Conservation (phyloP, 2,113 vertebrate genomes). For the Megaceryle torquata region DNA sequence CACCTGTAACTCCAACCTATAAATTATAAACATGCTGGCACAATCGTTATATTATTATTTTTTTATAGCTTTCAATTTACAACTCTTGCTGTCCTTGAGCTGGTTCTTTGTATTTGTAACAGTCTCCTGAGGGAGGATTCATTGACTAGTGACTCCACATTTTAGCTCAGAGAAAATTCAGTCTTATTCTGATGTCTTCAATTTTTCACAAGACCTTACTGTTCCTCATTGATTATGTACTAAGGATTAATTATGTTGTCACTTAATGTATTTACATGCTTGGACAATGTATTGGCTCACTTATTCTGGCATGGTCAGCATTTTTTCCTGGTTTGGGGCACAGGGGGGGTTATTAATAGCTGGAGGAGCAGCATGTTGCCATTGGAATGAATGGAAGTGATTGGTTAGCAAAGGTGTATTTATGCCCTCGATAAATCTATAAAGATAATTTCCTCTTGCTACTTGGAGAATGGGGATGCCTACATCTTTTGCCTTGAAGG, state of each 20-base stretch:
- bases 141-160: slow-evolving; percentile 53
- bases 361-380: background rate
- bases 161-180: slow-evolving; percentile 61
- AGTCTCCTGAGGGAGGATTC: slow-evolving; percentile 61
- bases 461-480: background rate
- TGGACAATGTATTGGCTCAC: slow-evolving; percentile 39
- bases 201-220: slow-evolving; percentile 59
- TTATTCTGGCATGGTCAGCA: slow-evolving; percentile 22
- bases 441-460: background rate
- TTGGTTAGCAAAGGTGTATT: background rate
- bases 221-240: slow-evolving; percentile 69
- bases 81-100: slow-evolving; percentile 71
- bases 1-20: slow-evolving; percentile 62
- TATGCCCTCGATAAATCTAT: background rate
- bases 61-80: slow-evolving; percentile 72
- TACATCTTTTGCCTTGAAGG: background rate
- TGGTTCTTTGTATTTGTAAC: slow-evolving; percentile 46
- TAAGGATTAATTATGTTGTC: slow-evolving; percentile 76
- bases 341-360: slow-evolving; percentile 31
- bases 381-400: background rate
- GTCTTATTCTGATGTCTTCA: slow-evolving; percentile 38
- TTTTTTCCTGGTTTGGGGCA: background rate
- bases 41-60: slow-evolving; percentile 70
- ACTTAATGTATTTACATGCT: slow-evolving; percentile 62
- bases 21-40: slow-evolving; percentile 70